phyloP scores from a whole-genome alignment of 2,113 vertebrate species.

The Chionodraco myersi region DNA sequence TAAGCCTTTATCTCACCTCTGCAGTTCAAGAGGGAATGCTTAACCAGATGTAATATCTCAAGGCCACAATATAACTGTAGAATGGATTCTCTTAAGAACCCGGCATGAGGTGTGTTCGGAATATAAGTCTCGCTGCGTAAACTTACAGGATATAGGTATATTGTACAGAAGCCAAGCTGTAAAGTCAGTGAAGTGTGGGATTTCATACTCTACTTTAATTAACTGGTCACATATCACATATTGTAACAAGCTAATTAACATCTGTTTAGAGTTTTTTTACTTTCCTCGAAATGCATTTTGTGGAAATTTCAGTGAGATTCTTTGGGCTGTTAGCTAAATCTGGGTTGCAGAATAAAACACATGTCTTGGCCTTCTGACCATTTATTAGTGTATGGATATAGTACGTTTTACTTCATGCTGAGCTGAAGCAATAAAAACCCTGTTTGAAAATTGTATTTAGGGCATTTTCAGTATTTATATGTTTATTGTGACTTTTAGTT shows the following conservation, averaged over 20 bases:
- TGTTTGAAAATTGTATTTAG: slow-evolving; percentile 34
- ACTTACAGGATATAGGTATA: slow-evolving; percentile 10
- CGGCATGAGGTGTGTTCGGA: neutral
- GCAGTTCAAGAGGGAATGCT: neutral
- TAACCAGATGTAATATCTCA: slow-evolving; percentile 13
- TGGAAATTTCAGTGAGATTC: neutral
- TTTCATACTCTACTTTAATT: slow-evolving; percentile 19
- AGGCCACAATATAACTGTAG: neutral
- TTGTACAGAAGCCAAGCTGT: slow-evolving; percentile 15
- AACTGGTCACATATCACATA: slow-evolving; percentile 17
- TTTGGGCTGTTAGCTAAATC: neutral
- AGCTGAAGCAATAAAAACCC: neutral
- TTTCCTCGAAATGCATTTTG: neutral
- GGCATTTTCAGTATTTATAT: slow-evolving; percentile 56
- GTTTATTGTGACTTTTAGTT: slow-evolving; percentile 51
- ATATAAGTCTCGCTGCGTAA: slow-evolving; percentile 19
- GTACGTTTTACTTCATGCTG: neutral
- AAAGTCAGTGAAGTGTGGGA: slow-evolving; percentile 1
- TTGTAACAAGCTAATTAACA: slow-evolving; percentile 14
- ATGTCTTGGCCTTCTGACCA: neutral
- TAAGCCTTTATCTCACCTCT: neutral
- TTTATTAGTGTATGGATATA: slow-evolving; percentile 20
- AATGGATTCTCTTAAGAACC: slow-evolving; percentile 2
- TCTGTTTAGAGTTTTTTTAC: neutral
- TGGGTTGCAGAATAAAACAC: neutral